Evolutionary conservation across 2,113 vertebrate genomes (phyloP).

Genomic region (Phalacrocorax brasilianus): DNA sequence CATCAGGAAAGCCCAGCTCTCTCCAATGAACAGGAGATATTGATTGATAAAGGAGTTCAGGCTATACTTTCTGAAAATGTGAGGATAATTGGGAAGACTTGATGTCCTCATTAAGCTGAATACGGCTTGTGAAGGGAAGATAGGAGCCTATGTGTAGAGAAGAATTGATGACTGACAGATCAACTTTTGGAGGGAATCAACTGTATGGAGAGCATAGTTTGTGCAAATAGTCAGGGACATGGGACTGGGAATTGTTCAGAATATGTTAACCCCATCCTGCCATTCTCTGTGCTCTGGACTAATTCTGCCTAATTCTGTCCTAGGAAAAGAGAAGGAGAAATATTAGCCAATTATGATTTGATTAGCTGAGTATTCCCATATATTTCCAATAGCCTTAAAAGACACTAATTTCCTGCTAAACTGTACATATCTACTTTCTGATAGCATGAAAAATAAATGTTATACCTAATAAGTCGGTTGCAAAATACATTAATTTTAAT

Average conservation of each 20-base stretch:
- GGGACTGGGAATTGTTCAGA: neutral
- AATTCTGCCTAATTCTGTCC: neutral
- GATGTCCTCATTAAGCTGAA: neutral
- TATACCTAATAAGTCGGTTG: neutral
- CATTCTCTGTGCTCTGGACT: neutral
- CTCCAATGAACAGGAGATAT: neutral
- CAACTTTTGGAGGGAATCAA: neutral
- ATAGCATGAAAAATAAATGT: neutral
- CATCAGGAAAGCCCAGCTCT: neutral
- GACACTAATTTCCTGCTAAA: neutral
- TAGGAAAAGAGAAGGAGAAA: neutral
- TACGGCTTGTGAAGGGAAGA: neutral
- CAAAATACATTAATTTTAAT: neutral
- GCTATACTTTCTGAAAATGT: neutral
- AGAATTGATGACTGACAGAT: neutral
- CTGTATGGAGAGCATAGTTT: neutral
- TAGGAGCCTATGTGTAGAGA: neutral
- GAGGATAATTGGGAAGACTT: neutral
- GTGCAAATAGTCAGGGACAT: neutral
- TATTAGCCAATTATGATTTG: neutral
- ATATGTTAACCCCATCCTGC: neutral
- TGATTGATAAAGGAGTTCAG: neutral
- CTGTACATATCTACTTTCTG: neutral
- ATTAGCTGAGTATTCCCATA: neutral
- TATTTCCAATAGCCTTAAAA: neutral